A percentile compares a stretch with the other conserved stretches of the same genome.
Conservation (phyloP, 1,140 invertebrate genomes). For the Anastrepha ludens region DNA sequence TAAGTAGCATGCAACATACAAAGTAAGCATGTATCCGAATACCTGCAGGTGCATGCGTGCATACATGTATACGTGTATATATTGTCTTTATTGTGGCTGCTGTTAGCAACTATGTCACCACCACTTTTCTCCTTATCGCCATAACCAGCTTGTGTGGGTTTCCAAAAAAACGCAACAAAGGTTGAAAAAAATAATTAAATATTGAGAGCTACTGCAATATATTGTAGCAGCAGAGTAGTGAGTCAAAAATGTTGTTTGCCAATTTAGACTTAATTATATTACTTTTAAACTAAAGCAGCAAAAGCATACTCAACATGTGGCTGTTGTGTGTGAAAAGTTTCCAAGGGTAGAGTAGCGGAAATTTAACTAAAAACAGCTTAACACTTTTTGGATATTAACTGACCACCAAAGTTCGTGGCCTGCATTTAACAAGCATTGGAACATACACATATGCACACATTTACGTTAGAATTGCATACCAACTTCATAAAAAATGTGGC, state of each 20-base stretch:
- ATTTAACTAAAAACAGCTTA: neutral
- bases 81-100: neutral
- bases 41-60: neutral
- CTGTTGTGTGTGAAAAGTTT: neutral
- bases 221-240: neutral
- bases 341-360: neutral
- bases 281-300: neutral
- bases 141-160: neutral
- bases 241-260: constrained; percentile 5
- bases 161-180: neutral
- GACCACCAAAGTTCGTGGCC: constrained; percentile 14
- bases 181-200: neutral
- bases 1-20: constrained; percentile 24
- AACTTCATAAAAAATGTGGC: too few relatives aligned
- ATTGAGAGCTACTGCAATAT: neutral
- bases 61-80: neutral
- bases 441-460: neutral
- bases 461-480: too few relatives aligned
- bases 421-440: neutral
- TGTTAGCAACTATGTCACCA: neutral
- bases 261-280: constrained; percentile 17
- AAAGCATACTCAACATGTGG: neutral
- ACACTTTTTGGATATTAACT: constrained; percentile 14
- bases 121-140: neutral
- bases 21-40: too few relatives aligned